Conservation (phyloP, 2,113 vertebrate species). For the Hassar affinis region DNA sequence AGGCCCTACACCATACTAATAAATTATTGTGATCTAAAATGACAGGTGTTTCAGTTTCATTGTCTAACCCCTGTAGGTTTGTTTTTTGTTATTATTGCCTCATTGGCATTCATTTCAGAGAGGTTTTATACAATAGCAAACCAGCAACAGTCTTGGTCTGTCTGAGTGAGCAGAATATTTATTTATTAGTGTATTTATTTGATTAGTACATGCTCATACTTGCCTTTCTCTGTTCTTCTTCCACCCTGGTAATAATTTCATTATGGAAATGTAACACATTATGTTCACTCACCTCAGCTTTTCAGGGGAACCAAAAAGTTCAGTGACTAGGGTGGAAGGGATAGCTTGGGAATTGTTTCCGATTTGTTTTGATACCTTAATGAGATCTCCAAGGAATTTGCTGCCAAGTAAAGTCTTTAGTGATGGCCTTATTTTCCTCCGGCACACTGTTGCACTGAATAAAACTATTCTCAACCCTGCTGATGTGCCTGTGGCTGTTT, state of each 20-base stretch:
- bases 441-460: not conserved
- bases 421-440: not conserved
- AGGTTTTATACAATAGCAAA: not conserved
- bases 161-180: not conserved
- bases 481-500: not conserved
- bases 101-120: not conserved
- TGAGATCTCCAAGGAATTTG: not conserved
- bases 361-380: constrained; percentile 3
- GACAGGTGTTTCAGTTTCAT: no score
- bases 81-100: not conserved
- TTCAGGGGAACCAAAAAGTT: not conserved
- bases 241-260: no score
- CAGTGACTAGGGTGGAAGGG: not conserved
- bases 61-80: no score
- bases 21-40: no score
- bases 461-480: not conserved
- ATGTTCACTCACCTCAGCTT: not conserved
- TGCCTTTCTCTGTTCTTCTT: not conserved
- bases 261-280: not conserved
- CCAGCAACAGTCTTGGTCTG: not conserved
- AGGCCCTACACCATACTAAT: no score
- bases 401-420: not conserved
- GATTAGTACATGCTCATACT: not conserved
- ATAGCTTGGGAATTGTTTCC: not conserved
- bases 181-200: not conserved